Evolutionary conservation across 2,113 vertebrate genomes (phyloP).

Genomic region (Terrapene triunguis): DNA sequence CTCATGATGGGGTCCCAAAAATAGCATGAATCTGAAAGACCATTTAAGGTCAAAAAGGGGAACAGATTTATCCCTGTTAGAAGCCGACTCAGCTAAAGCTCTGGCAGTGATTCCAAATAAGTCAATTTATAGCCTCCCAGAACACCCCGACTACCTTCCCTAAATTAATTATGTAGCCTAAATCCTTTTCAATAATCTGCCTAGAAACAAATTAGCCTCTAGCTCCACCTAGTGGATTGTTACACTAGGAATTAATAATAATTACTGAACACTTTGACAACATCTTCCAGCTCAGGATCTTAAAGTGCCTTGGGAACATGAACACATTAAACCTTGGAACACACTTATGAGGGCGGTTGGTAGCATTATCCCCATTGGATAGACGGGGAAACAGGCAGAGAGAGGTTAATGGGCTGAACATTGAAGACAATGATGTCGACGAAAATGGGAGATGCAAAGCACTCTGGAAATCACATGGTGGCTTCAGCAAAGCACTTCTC

Average conservation of each 20-base stretch:
- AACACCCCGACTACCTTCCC: accelerated
- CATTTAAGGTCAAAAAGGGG: neutral
- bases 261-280: neutral
- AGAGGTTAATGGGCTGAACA: neutral
- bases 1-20: neutral
- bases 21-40: neutral
- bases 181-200: neutral
- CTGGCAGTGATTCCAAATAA: accelerated
- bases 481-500: neutral
- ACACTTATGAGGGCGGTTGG: neutral
- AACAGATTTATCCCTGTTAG: neutral
- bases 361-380: accelerated
- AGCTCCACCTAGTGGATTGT: conserved; percentile 49
- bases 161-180: neutral
- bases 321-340: neutral
- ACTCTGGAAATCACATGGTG: neutral
- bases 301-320: neutral
- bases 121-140: neutral
- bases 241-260: neutral
- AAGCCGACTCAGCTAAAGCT: neutral
- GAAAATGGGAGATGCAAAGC: neutral
- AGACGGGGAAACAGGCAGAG: neutral
- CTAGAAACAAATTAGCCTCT: neutral
- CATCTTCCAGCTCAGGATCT: neutral
- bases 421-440: neutral